These are phyloP conservation scores for Copsychus sechellarum DNA, from an alignment of 2,113 vertebrate species.

Conservation along the genomic window DNA sequence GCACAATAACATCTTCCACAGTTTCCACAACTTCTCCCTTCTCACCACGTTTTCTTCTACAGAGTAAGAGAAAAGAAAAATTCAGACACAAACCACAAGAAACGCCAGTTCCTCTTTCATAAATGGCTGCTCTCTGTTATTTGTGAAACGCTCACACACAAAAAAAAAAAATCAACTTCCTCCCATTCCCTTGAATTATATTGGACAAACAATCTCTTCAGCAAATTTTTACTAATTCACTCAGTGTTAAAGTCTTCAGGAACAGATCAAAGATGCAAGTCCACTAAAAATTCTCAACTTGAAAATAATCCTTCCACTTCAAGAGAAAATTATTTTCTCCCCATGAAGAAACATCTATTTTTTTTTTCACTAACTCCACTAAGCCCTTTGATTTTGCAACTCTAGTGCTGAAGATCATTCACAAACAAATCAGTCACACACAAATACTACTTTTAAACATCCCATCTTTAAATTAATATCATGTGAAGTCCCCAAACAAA, in stretches of 20 bases:
- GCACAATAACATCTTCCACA: constrained; percentile 97
- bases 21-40: constrained; percentile 99
- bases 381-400: neutral
- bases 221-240: neutral
- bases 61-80: neutral
- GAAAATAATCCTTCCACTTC: neutral
- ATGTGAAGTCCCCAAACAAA: neutral
- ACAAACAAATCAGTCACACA: neutral
- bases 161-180: neutral
- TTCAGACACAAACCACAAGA: neutral
- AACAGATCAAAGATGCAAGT: neutral
- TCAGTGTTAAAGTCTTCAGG: neutral
- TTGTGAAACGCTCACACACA: neutral
- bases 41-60: constrained; percentile 94
- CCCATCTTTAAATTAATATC: neutral
- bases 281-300: neutral
- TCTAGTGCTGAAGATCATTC: neutral
- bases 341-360: neutral
- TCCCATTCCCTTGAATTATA: neutral
- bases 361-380: neutral
- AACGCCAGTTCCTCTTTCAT: neutral
- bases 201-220: neutral
- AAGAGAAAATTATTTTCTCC: neutral
- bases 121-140: neutral
- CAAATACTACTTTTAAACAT: neutral